Percentiles rank a stretch among this genome's conserved stretches.
Conservation (phyloP, 92 coral and sea anemone genomes). For the Bergia sp. region DNA sequence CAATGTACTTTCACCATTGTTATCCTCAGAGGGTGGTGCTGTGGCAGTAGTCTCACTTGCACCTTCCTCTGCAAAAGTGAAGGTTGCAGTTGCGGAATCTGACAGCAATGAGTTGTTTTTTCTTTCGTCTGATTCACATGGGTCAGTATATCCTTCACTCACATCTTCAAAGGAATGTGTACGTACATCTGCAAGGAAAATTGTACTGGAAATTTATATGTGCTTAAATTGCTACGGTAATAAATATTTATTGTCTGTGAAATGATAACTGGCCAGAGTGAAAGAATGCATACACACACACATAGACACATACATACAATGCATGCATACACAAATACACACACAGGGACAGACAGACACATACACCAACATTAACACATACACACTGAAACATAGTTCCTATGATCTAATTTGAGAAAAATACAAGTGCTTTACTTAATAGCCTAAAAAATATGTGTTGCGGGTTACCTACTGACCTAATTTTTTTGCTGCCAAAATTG, state of each 20-base stretch:
- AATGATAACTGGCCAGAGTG: background rate
- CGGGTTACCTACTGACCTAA: no score
- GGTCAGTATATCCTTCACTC: background rate
- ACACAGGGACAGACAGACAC: no score
- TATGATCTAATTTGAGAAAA: background rate
- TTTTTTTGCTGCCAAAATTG: no score
- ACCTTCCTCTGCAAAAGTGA: background rate
- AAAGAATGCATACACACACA: background rate
- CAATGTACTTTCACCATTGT: background rate
- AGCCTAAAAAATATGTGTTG: background rate
- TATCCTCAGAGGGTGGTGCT: background rate
- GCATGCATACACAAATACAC: no score
- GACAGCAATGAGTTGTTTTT: background rate
- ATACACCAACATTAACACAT: no score
- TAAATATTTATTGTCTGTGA: background rate
- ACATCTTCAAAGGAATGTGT: background rate
- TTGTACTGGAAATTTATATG: background rate
- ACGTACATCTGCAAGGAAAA: background rate
- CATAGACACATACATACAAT: no score
- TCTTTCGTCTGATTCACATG: constrained; percentile 22
- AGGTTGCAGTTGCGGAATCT: background rate
- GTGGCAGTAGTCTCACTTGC: background rate
- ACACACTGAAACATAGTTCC: no score
- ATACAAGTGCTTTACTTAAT: background rate
- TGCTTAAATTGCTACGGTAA: background rate